Evolutionary conservation across 2,888 invertebrate species (phyloP).

Genomic region (Drosophila testacea): DNA sequence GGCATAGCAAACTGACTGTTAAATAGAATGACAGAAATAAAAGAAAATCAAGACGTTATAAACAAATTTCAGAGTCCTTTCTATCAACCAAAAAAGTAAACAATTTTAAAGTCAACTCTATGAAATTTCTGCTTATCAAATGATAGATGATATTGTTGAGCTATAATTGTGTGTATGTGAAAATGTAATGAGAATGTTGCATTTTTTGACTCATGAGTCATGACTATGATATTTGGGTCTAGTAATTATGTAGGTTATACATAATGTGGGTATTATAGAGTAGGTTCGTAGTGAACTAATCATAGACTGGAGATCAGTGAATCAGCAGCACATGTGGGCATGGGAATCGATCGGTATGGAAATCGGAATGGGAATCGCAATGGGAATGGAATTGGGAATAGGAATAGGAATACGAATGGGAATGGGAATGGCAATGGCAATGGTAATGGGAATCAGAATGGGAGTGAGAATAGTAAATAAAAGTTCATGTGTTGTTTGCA

Average conservation of each 20-base stretch:
- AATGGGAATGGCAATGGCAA: background rate
- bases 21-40: background rate
- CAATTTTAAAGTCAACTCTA: background rate
- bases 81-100: too few relatives aligned
- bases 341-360: slow-evolving; percentile 1
- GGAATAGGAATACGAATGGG: background rate
- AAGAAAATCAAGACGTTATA: background rate
- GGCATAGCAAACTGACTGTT: background rate
- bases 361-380: background rate
- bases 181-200: background rate
- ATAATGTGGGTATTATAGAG: slow-evolving; percentile 20
- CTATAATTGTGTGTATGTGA: slow-evolving; percentile 1
- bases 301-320: slow-evolving; percentile 21
- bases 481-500: slow-evolving; percentile 42
- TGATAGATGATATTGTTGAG: slow-evolving; percentile 11
- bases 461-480: slow-evolving; percentile 49
- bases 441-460: background rate
- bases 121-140: slow-evolving; percentile 13
- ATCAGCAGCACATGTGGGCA: slow-evolving; percentile 25
- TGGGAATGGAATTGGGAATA: slow-evolving; percentile 1
- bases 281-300: background rate
- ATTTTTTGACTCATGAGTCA: slow-evolving; percentile 11
- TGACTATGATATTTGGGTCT: background rate
- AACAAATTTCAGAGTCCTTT: too few relatives aligned
- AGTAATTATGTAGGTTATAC: slow-evolving; percentile 8